Base-by-base conservation (phyloP, 2,888 invertebrate genomes). In the Leptinotarsa peninsularis region DNA sequence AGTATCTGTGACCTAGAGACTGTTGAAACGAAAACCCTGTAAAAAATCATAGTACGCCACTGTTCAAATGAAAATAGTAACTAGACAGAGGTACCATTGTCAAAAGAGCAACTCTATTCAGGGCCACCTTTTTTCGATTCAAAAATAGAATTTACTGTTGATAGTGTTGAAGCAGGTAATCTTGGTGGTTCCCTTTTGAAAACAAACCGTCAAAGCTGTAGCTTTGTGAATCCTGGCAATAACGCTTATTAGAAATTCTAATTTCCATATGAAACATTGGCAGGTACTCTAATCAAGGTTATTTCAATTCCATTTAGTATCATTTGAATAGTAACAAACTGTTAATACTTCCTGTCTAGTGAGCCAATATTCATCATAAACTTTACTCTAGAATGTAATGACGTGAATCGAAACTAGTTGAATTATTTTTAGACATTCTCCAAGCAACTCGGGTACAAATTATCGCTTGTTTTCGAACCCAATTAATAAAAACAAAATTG, bases 391-490 rank as follows among this genome's bases (percentile, higher is more conserved):
- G 67, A 67, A 74, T 72, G 58, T 72, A 67, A 74, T 75, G 74
- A 67, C 77, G 67, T n/a, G 69, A 77, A 70, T 71, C 71, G 67
- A 66, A 71, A 69, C 72, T 72, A 74, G 66, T 73, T 75, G 58
- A 67, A 67, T 66, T 77, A 77, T 77, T 77, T 75, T 75, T 75
- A 75, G 77, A 72, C 60, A 67, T 70, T 71, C 72, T 60, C 72
- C 72, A 67, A 77, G 69, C 70, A 17, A 63, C 63, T 63, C 33
- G 10, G n/a, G 3, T 33, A 33, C 63, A 43, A 63, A 63, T 63
- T n/a, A 63, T 63, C 63, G 5, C 63, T 63, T 43, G 63, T 63
- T 63, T 27, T 63, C n/a, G 63, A n/a, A 17, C 17, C 63, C n/a
- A 17, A 63, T 33, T 43, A 33, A 63, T 63, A 63, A 63, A 27